These are phyloP conservation scores for Macrotis lagotis DNA, from an alignment of 2,113 vertebrate genomes.

Conservation along the genomic window DNA sequence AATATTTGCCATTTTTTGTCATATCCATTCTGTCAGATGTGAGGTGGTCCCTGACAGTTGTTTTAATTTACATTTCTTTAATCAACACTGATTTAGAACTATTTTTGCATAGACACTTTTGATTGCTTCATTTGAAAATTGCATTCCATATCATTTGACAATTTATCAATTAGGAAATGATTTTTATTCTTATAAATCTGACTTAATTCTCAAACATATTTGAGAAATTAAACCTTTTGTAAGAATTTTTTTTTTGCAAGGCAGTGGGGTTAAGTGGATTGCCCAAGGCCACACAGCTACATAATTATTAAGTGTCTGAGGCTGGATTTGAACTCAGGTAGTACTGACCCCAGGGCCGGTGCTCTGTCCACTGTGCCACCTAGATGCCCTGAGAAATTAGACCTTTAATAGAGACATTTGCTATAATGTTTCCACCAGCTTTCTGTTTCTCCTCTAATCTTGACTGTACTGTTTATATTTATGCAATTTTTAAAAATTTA, in stretches of 20 bases:
- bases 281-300: too few relatives aligned
- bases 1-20: not conserved
- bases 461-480: not conserved
- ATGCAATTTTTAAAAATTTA: not conserved
- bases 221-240: not conserved
- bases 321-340: too few relatives aligned
- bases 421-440: not conserved
- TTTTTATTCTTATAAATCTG: not conserved
- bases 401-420: not conserved
- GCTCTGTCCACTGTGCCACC: too few relatives aligned
- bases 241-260: too few relatives aligned
- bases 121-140: not conserved
- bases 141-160: not conserved
- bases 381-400: not conserved
- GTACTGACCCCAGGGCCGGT: too few relatives aligned
- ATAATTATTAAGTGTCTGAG: too few relatives aligned
- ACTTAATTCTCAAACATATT: not conserved
- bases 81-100: not conserved
- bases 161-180: not conserved
- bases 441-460: not conserved
- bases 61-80: not conserved
- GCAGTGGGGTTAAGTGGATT: too few relatives aligned
- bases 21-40: not conserved
- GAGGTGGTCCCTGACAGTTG: not conserved
- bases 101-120: not conserved